Percentiles rank a stretch among this genome's conserved stretches.
Conservation (phyloP, 2,113 vertebrate species). For the Hassar affinis region DNA sequence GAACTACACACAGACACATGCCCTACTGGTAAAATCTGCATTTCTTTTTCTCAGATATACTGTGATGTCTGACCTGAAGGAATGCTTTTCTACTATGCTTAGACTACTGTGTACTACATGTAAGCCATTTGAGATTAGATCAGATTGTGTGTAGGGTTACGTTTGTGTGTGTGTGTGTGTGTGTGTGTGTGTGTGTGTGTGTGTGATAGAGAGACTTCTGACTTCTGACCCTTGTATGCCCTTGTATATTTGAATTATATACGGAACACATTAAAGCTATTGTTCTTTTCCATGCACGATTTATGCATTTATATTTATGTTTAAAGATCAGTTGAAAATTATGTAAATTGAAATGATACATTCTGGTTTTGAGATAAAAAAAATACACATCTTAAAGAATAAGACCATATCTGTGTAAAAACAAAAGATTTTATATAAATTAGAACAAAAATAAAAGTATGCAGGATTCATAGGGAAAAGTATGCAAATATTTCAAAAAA, state of each 20-base stretch:
- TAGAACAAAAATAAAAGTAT: neutral
- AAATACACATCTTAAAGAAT: too few species aligned
- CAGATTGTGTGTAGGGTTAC: conserved; percentile 6
- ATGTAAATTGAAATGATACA: neutral
- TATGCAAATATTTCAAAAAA: too few species aligned
- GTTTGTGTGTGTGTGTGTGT: neutral
- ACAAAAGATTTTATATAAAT: neutral
- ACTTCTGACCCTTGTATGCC: conserved; percentile 43
- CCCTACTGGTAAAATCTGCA: conserved; percentile 27
- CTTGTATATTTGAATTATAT: neutral
- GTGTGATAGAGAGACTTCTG: neutral
- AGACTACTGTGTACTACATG: neutral
- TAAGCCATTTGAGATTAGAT: conserved; percentile 6
- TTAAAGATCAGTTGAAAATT: too few species aligned
- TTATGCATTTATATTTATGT: neutral
- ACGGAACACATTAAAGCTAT: neutral
- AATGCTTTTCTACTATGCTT: neutral
- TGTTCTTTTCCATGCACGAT: too few species aligned
- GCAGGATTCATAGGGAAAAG: too few species aligned
- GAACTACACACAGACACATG: conserved; percentile 4
- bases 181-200: conserved; percentile 1
- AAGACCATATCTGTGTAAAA: too few species aligned
- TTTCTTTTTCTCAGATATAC: conserved; percentile 17
- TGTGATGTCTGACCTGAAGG: conserved; percentile 14
- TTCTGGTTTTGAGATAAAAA: neutral